Base-by-base conservation (phyloP, 2,797 vertebrate genomes). In the Mareca strepera region DNA sequence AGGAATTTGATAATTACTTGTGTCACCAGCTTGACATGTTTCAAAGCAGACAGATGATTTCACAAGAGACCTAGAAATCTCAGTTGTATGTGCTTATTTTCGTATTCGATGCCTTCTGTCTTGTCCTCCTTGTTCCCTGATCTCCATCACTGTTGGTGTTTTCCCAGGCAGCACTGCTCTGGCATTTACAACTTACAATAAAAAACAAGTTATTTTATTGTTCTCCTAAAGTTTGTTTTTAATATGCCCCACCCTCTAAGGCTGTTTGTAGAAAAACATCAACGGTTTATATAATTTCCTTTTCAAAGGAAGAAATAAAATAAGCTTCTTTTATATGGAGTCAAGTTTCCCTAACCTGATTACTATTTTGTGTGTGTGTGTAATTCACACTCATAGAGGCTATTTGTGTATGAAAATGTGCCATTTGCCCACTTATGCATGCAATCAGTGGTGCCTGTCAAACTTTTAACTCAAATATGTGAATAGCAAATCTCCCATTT, bases 301-400 rank as follows among this genome's bases (percentile, higher is more conserved):
- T 72, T 82, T 22, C 20, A 75, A 91, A 77, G 50, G 15, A 44
- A 52, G 23, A 63, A 59, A 12, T 39, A 46, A 59, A 50, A 9
- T 26, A 41, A 59, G 1, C 52, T 56, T 7, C 2, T 59, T 88
- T 85, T 68, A 44, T 35, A 35, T 20, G 6, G 16, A 56, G 6
- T 46, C 21, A 74, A 25, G 15, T 86, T 80, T 62, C 55, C 39
- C 25, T 75, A 60, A 39, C 12, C 15, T 48, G n/a, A 3, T 67
- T 73, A 28, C 25, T 69, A 0, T 1, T 0, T 1, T 0, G 1
- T 83, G 37, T 73, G 5, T 82, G n/a, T 41, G 41, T 80, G n/a
- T 39, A 8, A 28, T 58, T 73, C 88, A 46, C 31, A 12, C 52
- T 90, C 41, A 35, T 21, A 73, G 79, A 17, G 26, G 33, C 53